Percentiles rank a stretch among this genome's conserved stretches.
Evolutionary conservation across 1,140 invertebrate species (phyloP).

Genomic region (Lordiphosa clarofinis): DNA sequence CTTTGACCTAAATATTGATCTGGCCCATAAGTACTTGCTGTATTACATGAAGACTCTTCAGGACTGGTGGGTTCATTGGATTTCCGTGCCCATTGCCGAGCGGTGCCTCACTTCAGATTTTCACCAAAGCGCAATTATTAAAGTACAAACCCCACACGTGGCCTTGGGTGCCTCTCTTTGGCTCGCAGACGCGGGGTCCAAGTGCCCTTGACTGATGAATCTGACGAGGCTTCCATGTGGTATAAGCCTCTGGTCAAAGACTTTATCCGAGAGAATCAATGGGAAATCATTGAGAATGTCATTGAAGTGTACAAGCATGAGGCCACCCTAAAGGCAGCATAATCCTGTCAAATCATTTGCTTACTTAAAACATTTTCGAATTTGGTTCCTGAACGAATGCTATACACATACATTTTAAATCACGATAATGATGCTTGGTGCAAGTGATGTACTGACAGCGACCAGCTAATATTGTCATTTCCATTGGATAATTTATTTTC

Average conservation of each 20-base stretch:
- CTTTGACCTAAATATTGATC: slow-evolving; percentile 90
- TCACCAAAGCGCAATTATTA: slow-evolving; percentile 91
- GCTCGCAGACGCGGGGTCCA: slow-evolving; percentile 88
- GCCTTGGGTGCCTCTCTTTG: slow-evolving; percentile 91
- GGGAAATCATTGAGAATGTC: slow-evolving; percentile 93
- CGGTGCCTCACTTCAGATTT: slow-evolving; percentile 94
- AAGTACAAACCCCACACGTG: slow-evolving; percentile 90
- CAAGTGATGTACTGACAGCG: too few species aligned
- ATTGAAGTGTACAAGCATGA: slow-evolving; percentile 90
- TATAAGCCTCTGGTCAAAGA: slow-evolving; percentile 92
- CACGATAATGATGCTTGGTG: too few species aligned
- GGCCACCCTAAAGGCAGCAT: slow-evolving; percentile 44
- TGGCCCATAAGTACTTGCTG: slow-evolving; percentile 93
- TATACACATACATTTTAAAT: too few species aligned
- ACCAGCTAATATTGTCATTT: too few species aligned
- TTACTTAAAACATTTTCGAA: too few species aligned
- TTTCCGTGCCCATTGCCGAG: slow-evolving; percentile 87
- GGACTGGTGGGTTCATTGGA: slow-evolving; percentile 90
- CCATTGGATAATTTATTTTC: too few species aligned
- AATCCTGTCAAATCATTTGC: slow-evolving; percentile 12
- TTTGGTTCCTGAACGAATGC: too few species aligned
- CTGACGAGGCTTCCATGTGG: slow-evolving; percentile 88
- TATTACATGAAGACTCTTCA: slow-evolving; percentile 93
- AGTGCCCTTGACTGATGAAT: slow-evolving; percentile 87
- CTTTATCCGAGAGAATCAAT: slow-evolving; percentile 88